A percentile compares a stretch with the other conserved stretches of the same genome.
Conservation (phyloP, 92 coral and sea anemone genomes). For the Montipora capitata region DNA sequence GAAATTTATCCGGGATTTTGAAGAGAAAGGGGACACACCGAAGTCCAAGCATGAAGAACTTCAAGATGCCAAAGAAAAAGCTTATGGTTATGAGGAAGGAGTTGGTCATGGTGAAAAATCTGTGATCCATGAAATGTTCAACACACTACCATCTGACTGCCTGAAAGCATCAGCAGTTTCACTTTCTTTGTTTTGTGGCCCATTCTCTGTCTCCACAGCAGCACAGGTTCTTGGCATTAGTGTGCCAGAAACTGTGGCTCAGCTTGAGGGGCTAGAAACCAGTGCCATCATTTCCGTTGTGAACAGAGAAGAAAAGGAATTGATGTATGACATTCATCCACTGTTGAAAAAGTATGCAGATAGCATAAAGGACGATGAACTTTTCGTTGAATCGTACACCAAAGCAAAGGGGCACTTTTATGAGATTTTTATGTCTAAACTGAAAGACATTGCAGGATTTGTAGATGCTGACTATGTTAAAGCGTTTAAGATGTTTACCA, state of each 20-base stretch:
- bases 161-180: conserved; percentile 27
- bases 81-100: conserved; percentile 18
- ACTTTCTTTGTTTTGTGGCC: conserved; percentile 25
- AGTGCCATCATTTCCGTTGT: conserved; percentile 20
- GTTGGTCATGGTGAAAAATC: background rate
- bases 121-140: conserved; percentile 11
- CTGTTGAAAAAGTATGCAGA: too few species aligned
- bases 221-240: conserved; percentile 2
- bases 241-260: background rate
- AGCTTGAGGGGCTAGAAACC: conserved; percentile 24
- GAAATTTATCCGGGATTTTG: background rate
- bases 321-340: conserved; percentile 44
- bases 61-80: background rate
- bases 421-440: background rate
- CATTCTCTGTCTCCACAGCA: conserved; percentile 18
- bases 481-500: background rate
- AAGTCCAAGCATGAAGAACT: background rate
- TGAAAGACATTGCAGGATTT: background rate
- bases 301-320: conserved; percentile 9
- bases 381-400: background rate
- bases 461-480: conserved; percentile 13
- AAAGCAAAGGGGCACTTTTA: conserved; percentile 21
- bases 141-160: conserved; percentile 10
- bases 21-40: background rate
- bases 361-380: conserved; percentile 2